These are phyloP conservation scores for Erpornis zantholeuca DNA, from an alignment of 2,113 vertebrate species.

Conservation along the genomic window DNA sequence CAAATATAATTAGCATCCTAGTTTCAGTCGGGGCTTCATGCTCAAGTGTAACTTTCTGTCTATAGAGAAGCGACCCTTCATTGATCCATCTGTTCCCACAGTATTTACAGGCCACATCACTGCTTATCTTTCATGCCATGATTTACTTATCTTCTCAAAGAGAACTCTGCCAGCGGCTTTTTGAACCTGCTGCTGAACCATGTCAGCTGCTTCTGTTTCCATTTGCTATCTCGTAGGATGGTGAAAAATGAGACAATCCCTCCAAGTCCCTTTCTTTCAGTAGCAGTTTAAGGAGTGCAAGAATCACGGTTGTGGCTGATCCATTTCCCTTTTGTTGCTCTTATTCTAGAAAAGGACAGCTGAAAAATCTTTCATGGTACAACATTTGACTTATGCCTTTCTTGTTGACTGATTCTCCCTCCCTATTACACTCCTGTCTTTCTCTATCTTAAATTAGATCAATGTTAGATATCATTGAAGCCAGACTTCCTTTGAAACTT, in stretches of 20 bases:
- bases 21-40: not conserved
- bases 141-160: not conserved
- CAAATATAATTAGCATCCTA: not conserved
- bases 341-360: not conserved
- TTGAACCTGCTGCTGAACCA: not conserved
- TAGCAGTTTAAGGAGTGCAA: not conserved
- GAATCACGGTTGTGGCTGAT: not conserved
- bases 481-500: not conserved
- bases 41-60: not conserved
- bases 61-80: not conserved
- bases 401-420: not conserved
- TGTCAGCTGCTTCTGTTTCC: not conserved
- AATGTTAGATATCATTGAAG: not conserved
- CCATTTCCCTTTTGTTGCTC: not conserved
- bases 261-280: not conserved
- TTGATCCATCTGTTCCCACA: not conserved
- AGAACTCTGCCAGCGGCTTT: not conserved
- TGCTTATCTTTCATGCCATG: not conserved
- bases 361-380: not conserved
- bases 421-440: not conserved
- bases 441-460: constrained; percentile 28
- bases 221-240: rapidly evolving
- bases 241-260: not conserved
- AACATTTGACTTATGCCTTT: not conserved
- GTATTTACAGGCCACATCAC: not conserved